Base-by-base conservation (phyloP, 2,888 invertebrate genomes). In the Gymnocheta viridis region DNA sequence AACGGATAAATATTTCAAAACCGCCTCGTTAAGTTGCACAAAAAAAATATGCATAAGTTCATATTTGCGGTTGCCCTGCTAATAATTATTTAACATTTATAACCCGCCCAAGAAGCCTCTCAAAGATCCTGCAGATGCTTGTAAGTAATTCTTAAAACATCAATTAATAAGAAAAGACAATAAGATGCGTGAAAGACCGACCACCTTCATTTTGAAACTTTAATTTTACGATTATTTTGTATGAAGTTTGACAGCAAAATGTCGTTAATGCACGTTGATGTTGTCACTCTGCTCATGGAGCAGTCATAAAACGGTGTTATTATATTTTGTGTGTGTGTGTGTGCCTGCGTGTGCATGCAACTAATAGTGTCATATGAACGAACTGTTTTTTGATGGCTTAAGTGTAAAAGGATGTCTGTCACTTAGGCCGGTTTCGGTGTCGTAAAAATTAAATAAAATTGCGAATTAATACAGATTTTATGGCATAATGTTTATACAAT, bases 181-280 rank as follows among this genome's bases (percentile, higher is more conserved):
- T 49, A 24, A 14, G 49, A 4, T 1, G 19, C 24, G 5, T 12
- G 29, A 5, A 74, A 32, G 54, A 41, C 54, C 76, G 54, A 41
- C 54, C 76, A 66, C 44, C 76, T 44, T 19, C 49, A 29, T 51
- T 14, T 19, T 5, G 14, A 27, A 41, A 38, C 19, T 27, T 51
- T 24, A 47, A 47, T 14, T 51, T 54, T 66, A 56, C 35, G 7
- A 24, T 19, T 35, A 44, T 56, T 32, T 32, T 64, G 35, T 24
- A 66, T 56, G 56, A 56, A 10, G 19, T 76, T 66, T 56, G 56
- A 35, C 44, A 56, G 17, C 17, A 9, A 1, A 64, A 24, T 66
- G 44, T 66, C 51, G 12, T 44, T 76, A 32, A 76, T 76, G 32
- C 56, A 9, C 54, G 32, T 47, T 66, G 35, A 22, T 56, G 24